Conservation (phyloP, 1,140 invertebrate species). For the Campoletis sonorensis region DNA sequence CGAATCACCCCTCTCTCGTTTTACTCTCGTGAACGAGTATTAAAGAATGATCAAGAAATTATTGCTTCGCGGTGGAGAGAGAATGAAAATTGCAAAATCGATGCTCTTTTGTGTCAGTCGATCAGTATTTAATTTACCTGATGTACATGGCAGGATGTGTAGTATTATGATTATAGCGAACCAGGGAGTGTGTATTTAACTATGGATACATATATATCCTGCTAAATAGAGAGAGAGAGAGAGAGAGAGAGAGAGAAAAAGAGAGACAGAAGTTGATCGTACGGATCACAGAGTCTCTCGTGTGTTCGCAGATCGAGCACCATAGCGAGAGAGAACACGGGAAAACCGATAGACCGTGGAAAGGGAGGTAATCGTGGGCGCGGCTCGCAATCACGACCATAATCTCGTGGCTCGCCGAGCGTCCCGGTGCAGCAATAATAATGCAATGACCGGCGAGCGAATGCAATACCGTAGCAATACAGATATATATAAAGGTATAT, state of each 20-base stretch:
- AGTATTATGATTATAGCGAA: too few relatives aligned
- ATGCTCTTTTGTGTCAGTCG: too few relatives aligned
- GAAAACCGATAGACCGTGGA: constrained; percentile 65
- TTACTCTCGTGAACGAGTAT: too few relatives aligned
- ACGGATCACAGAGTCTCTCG: constrained; percentile 24
- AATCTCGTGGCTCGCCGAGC: constrained; percentile 58
- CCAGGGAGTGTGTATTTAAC: constrained; percentile 10
- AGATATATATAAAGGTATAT: constrained; percentile 2
- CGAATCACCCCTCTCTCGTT: too few relatives aligned
- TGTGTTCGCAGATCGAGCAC: not conserved
- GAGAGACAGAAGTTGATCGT: not conserved
- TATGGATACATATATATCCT: too few relatives aligned
- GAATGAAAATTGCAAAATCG: too few relatives aligned
- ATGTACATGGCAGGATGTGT: too few relatives aligned
- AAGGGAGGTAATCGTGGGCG: constrained; percentile 71
- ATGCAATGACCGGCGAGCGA: constrained; percentile 47
- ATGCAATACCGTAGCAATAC: constrained; percentile 12
- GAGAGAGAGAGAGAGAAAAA: not conserved
- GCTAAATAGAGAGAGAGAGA: not conserved
- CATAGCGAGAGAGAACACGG: constrained; percentile 1
- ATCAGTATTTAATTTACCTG: too few relatives aligned
- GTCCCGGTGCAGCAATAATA: constrained; percentile 51
- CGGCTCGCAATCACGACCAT: constrained; percentile 59
- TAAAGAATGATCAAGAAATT: too few relatives aligned
- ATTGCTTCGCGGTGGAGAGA: too few relatives aligned